phyloP scores from a whole-genome alignment of 2,797 vertebrate species.

The Columba guinea region DNA sequence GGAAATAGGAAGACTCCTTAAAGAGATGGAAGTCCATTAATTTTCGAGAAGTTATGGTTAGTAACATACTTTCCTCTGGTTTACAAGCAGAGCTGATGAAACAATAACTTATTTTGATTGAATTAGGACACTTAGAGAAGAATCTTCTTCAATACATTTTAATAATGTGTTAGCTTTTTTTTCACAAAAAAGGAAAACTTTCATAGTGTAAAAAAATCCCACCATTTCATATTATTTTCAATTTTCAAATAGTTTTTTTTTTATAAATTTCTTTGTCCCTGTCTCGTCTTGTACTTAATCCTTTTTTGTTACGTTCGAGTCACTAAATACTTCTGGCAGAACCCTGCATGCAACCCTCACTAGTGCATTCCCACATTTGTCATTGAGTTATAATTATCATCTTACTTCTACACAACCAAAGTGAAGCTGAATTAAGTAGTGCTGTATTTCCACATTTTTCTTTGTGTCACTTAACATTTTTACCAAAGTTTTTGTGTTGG shows the following conservation, averaged over 20 bases:
- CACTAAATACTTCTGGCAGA: neutral
- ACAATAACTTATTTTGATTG: neutral
- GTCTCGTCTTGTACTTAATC: neutral
- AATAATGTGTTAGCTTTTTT: accelerated
- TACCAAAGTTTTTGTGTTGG: neutral
- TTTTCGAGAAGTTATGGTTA: neutral
- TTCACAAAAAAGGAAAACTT: accelerated
- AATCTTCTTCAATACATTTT: neutral
- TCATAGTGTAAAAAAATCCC: neutral
- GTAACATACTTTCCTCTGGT: neutral
- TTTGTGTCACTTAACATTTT: neutral
- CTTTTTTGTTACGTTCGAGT: neutral
- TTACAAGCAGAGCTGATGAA: neutral
- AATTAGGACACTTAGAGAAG: neutral
- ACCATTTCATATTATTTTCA: neutral
- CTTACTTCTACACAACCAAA: neutral
- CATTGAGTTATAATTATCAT: neutral
- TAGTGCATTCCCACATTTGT: neutral
- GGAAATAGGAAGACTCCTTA: neutral
- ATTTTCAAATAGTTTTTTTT: neutral
- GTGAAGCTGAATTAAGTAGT: neutral
- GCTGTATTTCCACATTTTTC: neutral
- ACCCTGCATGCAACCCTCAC: neutral
- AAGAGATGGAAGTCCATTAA: neutral
- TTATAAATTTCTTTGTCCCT: neutral